A percentile compares a stretch with the other conserved stretches of the same genome.
phyloP scores from a whole-genome alignment of 2,113 vertebrate species.

The Barnardius zonarius region DNA sequence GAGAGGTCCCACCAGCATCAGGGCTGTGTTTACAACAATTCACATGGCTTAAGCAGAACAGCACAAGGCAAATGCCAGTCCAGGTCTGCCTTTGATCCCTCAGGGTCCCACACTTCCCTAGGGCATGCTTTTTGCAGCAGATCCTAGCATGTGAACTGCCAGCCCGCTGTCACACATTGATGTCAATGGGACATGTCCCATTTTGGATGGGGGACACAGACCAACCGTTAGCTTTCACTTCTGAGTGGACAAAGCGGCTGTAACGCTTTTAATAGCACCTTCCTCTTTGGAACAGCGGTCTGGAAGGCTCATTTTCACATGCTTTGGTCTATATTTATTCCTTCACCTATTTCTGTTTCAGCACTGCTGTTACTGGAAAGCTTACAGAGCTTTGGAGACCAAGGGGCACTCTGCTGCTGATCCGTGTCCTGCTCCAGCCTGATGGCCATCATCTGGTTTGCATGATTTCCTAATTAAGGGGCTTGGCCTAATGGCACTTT shows the following conservation, averaged over 20 bases:
- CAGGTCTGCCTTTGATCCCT: background rate
- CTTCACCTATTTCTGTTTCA: background rate
- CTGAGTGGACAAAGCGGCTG: background rate
- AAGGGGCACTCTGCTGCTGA: background rate
- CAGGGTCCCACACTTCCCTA: background rate
- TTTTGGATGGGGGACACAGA: background rate
- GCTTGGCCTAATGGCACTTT: background rate
- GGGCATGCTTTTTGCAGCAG: background rate
- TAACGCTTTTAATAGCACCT: background rate
- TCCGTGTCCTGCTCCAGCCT: background rate
- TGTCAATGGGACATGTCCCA: background rate
- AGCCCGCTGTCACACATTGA: background rate
- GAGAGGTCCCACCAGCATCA: background rate
- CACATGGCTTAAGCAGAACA: background rate
- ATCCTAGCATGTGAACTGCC: background rate
- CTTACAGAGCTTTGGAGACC: fast-evolving
- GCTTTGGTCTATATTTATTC: background rate
- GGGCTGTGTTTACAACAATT: background rate
- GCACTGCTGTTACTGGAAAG: background rate
- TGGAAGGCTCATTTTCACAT: background rate
- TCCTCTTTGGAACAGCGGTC: background rate
- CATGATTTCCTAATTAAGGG: background rate
- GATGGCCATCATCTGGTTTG: background rate
- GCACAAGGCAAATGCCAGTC: background rate
- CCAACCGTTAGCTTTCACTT: background rate